These are phyloP conservation scores for Trachemys scripta DNA, from an alignment of 2,113 vertebrate genomes.

Conservation along the genomic window DNA sequence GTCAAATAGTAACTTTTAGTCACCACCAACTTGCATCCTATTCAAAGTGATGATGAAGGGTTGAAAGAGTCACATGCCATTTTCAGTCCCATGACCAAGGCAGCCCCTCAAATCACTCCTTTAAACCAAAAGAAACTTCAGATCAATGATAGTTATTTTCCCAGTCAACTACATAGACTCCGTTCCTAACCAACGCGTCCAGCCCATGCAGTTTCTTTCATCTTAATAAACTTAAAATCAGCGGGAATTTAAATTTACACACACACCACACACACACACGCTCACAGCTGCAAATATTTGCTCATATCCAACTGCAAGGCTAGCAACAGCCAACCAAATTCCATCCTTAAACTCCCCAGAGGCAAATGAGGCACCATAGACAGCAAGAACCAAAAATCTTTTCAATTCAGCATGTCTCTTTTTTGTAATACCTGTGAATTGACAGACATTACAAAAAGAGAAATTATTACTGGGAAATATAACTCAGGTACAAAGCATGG, in stretches of 20 bases:
- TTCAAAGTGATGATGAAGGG: not conserved
- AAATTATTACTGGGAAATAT: not conserved
- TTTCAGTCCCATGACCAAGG: rapidly evolving
- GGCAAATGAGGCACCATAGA: not conserved
- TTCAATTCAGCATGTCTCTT: rapidly evolving
- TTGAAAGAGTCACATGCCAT: rapidly evolving
- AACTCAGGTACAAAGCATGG: not conserved
- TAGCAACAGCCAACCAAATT: rapidly evolving
- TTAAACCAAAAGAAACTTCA: rapidly evolving
- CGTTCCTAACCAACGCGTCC: not conserved
- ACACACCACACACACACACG: rapidly evolving
- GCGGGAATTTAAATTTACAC: not conserved
- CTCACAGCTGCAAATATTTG: rapidly evolving
- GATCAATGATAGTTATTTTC: not conserved
- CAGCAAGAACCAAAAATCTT: not conserved
- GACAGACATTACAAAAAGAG: not conserved
- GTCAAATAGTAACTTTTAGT: not conserved
- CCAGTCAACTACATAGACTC: no score
- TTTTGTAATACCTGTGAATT: not conserved
- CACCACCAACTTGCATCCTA: not conserved
- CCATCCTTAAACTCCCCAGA: rapidly evolving
- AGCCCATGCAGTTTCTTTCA: not conserved
- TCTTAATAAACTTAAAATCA: rapidly evolving
- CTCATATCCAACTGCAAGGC: rapidly evolving
- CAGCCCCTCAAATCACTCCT: not conserved